These are phyloP conservation scores for Epizoanthus fatuus DNA, from an alignment of 92 coral and sea anemone genomes.

Conservation along the genomic window DNA sequence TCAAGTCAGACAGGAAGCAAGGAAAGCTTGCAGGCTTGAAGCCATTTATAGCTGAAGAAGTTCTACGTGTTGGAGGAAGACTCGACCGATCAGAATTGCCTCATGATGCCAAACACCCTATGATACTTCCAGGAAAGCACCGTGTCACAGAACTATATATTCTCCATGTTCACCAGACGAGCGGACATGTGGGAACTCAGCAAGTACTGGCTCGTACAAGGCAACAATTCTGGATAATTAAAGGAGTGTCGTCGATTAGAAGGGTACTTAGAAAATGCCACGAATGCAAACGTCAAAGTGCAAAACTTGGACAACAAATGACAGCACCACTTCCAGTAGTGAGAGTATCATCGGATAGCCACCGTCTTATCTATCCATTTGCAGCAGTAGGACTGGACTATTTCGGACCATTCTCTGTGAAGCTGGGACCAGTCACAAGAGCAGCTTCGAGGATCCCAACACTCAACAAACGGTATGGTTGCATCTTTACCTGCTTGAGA, in stretches of 20 bases:
- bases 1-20: background rate
- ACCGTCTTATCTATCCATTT: slow-evolving; percentile 60
- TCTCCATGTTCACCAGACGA: slow-evolving; percentile 32
- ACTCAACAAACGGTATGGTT: slow-evolving; percentile 65
- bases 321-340: slow-evolving; percentile 71
- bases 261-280: slow-evolving; percentile 55
- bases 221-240: slow-evolving; percentile 58
- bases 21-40: slow-evolving; percentile 27
- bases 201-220: slow-evolving; percentile 59
- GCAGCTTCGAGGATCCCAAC: slow-evolving; percentile 52
- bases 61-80: slow-evolving; percentile 61
- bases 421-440: slow-evolving; percentile 65
- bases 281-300: slow-evolving; percentile 64
- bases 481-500: slow-evolving; percentile 72
- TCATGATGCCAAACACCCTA: slow-evolving; percentile 62
- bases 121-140: slow-evolving; percentile 55
- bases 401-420: slow-evolving; percentile 68
- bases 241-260: slow-evolving; percentile 59
- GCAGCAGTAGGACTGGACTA: slow-evolving; percentile 78
- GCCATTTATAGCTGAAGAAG: slow-evolving; percentile 56
- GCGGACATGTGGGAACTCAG: slow-evolving; percentile 70
- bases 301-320: slow-evolving; percentile 57
- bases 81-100: slow-evolving; percentile 45
- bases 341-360: slow-evolving; percentile 9
- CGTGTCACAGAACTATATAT: slow-evolving; percentile 44